phyloP scores from a whole-genome alignment of 2,888 invertebrate species.

The Brachylomia viminalis region DNA sequence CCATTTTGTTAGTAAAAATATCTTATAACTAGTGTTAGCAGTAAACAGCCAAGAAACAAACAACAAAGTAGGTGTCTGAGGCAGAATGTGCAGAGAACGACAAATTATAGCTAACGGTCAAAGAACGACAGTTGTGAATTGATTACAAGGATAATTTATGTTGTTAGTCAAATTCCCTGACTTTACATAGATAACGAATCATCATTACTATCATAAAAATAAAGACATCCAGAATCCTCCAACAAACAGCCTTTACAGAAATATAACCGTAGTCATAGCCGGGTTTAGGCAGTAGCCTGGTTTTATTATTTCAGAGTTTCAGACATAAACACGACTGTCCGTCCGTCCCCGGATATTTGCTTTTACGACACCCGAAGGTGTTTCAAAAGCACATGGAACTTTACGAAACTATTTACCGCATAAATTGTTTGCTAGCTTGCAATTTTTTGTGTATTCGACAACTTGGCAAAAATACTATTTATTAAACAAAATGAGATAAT shows the following conservation, averaged over 20 bases:
- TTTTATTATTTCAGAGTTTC: constrained; percentile 38
- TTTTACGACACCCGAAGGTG: constrained; percentile 38
- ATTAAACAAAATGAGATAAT: too few relatives aligned
- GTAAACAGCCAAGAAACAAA: too few relatives aligned
- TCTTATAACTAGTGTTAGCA: too few relatives aligned
- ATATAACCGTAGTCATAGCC: background rate
- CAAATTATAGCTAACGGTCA: too few relatives aligned
- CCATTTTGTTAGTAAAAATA: too few relatives aligned
- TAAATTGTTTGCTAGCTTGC: background rate
- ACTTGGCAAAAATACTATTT: too few relatives aligned
- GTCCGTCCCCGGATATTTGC: constrained; percentile 17
- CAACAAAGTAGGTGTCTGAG: too few relatives aligned
- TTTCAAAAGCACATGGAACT: constrained; percentile 32
- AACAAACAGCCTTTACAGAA: constrained; percentile 13
- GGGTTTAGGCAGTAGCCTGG: constrained; percentile 3
- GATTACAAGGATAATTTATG: too few relatives aligned
- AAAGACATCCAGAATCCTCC: background rate
- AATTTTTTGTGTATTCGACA: background rate
- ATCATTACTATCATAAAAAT: background rate
- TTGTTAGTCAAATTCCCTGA: background rate
- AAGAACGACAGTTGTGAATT: too few relatives aligned
- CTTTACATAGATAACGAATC: background rate
- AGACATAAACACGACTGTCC: constrained; percentile 22
- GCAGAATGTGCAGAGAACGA: too few relatives aligned
- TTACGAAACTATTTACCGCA: constrained; percentile 9